Conservation (phyloP, 92 coral and sea anemone genomes). For the Palythoa heliodiscus region DNA sequence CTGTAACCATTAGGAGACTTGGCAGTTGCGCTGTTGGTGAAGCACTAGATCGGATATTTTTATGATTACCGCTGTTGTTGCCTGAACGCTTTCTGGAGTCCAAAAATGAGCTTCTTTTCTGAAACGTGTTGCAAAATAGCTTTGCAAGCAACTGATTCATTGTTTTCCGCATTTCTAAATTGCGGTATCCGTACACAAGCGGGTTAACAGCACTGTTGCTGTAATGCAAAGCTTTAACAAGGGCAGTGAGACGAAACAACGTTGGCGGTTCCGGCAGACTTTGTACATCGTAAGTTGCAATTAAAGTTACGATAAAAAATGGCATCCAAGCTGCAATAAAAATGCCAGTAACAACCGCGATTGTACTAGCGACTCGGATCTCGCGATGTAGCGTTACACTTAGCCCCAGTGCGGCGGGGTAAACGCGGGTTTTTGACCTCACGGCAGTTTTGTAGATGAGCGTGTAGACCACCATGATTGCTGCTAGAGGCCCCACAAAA, state of each 20-base stretch:
- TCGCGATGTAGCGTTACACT: constrained; percentile 59
- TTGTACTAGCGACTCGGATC: constrained; percentile 68
- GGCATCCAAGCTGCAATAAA: constrained; percentile 82
- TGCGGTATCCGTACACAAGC: constrained; percentile 61
- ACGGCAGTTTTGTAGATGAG: constrained; percentile 67
- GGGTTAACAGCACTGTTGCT: constrained; percentile 63
- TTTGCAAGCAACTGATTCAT: constrained; percentile 37
- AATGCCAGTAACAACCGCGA: constrained; percentile 74
- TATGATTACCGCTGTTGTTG: background rate
- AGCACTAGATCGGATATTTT: background rate
- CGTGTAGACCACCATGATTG: constrained; percentile 67
- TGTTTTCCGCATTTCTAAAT: constrained; percentile 58
- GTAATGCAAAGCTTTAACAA: constrained; percentile 68
- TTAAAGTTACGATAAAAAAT: constrained; percentile 61
- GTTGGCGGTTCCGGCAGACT: constrained; percentile 61
- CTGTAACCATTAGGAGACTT: background rate
- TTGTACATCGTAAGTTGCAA: constrained; percentile 65
- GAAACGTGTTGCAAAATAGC: background rate
- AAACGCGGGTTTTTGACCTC: constrained; percentile 53
- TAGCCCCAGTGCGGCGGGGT: constrained; percentile 26
- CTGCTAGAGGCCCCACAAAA: constrained; percentile 69
- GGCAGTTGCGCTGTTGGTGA: background rate
- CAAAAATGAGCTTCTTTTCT: background rate
- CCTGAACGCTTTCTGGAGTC: constrained; percentile 22
- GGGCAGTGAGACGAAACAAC: constrained; percentile 52